phyloP scores from a whole-genome alignment of 2,888 invertebrate genomes.

The Amblyjoppa proteus region DNA sequence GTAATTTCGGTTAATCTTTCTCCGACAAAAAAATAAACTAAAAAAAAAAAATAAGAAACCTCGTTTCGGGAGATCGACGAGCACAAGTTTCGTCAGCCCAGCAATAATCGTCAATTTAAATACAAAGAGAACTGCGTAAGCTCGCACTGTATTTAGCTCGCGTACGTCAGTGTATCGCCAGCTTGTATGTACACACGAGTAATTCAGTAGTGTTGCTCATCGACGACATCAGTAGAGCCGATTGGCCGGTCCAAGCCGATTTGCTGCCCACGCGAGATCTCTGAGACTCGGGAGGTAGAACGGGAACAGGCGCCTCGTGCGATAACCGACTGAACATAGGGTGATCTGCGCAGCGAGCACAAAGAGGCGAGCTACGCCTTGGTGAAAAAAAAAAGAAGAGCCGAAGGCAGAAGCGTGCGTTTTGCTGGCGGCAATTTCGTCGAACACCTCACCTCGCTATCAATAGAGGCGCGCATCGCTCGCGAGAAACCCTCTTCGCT shows the following conservation, averaged over 20 bases:
- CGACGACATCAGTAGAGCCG: slow-evolving; percentile 47
- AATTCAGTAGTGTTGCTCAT: background rate
- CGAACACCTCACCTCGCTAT: background rate
- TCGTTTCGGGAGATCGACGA: background rate
- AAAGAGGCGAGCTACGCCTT: slow-evolving; percentile 6
- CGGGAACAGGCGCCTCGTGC: background rate
- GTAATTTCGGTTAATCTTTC: background rate
- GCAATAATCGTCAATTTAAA: background rate
- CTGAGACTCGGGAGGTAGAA: background rate
- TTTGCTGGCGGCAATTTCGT: background rate
- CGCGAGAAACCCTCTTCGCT: slow-evolving; percentile 9
- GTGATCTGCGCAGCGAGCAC: slow-evolving; percentile 46
- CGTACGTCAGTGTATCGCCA: background rate
- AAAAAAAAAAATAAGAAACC: background rate
- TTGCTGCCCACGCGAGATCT: slow-evolving; percentile 12
- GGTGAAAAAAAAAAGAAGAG: background rate
- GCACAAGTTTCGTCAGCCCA: background rate
- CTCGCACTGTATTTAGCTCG: background rate
- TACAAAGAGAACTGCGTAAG: background rate
- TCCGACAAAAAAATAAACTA: background rate
- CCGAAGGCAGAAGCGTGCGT: background rate
- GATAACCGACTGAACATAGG: slow-evolving; percentile 17
- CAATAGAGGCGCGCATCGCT: background rate
- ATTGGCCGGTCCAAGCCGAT: slow-evolving; percentile 34
- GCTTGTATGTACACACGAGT: background rate